phyloP scores from a whole-genome alignment of 2,797 vertebrate species.

The Tauraco hartlaubi region DNA sequence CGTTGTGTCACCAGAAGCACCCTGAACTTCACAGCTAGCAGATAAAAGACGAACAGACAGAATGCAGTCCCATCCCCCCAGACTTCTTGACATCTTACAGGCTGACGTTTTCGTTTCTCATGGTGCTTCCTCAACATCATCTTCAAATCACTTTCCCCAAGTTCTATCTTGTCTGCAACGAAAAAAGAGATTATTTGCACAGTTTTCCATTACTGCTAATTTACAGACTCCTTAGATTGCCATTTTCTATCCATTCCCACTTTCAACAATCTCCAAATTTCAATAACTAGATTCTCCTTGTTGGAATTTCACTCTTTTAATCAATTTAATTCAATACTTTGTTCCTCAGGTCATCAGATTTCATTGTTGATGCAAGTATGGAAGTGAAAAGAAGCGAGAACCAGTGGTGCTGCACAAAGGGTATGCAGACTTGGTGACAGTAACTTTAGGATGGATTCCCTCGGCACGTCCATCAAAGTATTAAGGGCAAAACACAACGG shows the following conservation, averaged over 20 bases:
- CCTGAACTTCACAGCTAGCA: neutral
- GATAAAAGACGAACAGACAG: neutral
- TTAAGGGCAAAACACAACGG: neutral
- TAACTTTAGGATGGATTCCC: neutral
- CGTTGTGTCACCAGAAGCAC: neutral
- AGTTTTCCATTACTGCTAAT: neutral
- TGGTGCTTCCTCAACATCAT: slow-evolving; percentile 91
- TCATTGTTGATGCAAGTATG: neutral
- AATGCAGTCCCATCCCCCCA: neutral
- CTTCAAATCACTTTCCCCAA: slow-evolving; percentile 91
- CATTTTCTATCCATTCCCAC: neutral
- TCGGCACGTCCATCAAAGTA: neutral
- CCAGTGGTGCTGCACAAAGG: neutral
- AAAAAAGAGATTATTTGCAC: neutral
- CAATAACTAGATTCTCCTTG: neutral
- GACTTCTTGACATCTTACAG: slow-evolving; percentile 82
- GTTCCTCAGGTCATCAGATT: neutral
- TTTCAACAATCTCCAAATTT: neutral
- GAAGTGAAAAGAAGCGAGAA: neutral
- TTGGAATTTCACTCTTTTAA: neutral
- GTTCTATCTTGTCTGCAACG: slow-evolving; percentile 88
- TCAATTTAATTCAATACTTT: neutral
- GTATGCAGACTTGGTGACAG: neutral
- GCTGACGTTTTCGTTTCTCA: slow-evolving; percentile 94
- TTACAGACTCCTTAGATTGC: neutral